phyloP scores from a whole-genome alignment of 2,113 vertebrate genomes.

The Ameiurus melas region DNA sequence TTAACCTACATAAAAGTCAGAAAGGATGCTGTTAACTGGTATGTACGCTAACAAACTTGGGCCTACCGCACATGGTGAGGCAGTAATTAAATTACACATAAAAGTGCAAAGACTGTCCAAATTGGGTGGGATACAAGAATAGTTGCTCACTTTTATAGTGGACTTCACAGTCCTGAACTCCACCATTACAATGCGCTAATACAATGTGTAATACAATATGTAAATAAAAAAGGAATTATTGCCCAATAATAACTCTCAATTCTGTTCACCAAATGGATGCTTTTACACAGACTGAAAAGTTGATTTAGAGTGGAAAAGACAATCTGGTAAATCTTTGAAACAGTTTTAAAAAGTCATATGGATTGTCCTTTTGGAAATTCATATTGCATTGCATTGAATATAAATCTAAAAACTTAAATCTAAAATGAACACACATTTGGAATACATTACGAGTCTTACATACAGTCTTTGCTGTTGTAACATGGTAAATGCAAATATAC shows the following conservation, averaged over 20 bases:
- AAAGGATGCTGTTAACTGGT: background rate
- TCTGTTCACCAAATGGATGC: background rate
- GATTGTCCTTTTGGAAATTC: background rate
- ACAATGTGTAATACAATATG: too few species aligned
- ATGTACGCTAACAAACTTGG: background rate
- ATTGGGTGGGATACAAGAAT: slow-evolving; percentile 32
- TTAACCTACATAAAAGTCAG: slow-evolving; percentile 11
- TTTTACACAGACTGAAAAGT: background rate
- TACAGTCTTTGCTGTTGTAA: slow-evolving; percentile 34
- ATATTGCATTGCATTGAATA: background rate
- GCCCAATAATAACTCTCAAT: slow-evolving; percentile 30
- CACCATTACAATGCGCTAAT: slow-evolving; percentile 10
- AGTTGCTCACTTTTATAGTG: slow-evolving; percentile 34
- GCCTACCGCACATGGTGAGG: background rate
- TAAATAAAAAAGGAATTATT: slow-evolving; percentile 26
- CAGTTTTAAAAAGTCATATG: background rate
- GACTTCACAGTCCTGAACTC: background rate
- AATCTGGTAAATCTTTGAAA: background rate
- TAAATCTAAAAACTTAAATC: background rate
- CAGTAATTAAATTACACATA: slow-evolving; percentile 15
- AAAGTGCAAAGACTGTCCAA: slow-evolving; percentile 34
- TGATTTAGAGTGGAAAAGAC: background rate
- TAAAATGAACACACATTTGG: background rate
- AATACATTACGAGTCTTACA: background rate
- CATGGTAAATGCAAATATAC: slow-evolving; percentile 30